Evolutionary conservation across 2,888 invertebrate genomes (phyloP).

Genomic region (Synergus umbraculus): DNA sequence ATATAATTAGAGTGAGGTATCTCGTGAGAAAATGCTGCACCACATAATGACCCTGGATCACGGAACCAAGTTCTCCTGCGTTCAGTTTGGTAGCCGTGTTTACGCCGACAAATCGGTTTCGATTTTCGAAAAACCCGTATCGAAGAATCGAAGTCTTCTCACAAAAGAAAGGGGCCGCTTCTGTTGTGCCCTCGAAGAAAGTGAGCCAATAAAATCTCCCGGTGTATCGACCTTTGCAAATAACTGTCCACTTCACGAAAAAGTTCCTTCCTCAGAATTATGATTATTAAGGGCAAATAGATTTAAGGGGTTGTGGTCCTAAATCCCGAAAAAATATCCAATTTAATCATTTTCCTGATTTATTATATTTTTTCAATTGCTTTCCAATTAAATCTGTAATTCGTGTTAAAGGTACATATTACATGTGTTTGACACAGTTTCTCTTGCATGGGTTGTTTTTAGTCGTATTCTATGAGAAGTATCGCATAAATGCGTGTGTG

Average conservation of each 20-base stretch:
- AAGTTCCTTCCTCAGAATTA: too few relatives aligned
- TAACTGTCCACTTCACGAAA: too few relatives aligned
- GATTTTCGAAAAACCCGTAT: conserved; percentile 46
- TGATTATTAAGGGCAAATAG: too few relatives aligned
- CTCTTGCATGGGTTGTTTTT: not conserved
- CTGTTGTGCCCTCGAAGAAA: conserved; percentile 4
- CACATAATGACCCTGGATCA: conserved; percentile 72
- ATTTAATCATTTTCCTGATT: too few relatives aligned
- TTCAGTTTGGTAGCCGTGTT: conserved; percentile 48
- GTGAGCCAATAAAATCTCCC: conserved; percentile 9
- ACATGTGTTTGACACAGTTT: conserved; percentile 5
- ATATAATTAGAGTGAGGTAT: conserved; percentile 74
- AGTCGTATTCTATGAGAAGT: conserved; percentile 30
- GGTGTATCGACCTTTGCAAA: conserved; percentile 26
- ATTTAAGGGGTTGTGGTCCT: too few relatives aligned
- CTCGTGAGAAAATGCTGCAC: conserved; percentile 73
- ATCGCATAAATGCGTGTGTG: conserved; percentile 10
- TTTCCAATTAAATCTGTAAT: not conserved
- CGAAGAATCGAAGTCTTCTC: conserved; percentile 18
- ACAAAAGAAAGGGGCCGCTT: conserved; percentile 22
- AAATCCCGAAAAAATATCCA: too few relatives aligned
- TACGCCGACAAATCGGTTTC: conserved; percentile 44
- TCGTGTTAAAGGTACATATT: not conserved
- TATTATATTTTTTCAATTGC: not conserved
- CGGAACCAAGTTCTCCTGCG: conserved; percentile 62